Evolutionary conservation across 2,888 invertebrate genomes (phyloP), one percentile per base, ranked within the genome.

Genomic region (Gastracanthus pulcherrimus): DNA sequence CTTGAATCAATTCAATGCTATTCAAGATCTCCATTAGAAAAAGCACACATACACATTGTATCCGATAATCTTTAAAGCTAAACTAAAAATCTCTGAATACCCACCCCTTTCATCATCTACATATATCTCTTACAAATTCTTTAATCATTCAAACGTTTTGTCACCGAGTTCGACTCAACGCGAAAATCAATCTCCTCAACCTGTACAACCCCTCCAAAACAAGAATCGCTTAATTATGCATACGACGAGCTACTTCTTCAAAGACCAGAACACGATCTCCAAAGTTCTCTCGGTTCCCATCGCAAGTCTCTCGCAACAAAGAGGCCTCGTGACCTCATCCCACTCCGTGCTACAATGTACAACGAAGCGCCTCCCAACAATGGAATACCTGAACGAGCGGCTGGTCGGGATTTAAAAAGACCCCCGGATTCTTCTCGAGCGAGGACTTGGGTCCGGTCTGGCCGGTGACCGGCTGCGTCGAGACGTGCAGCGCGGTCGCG

Each of bases 401-500:
- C 92, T 99, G 99, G 85, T 98, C 98, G 51, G 98, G 97, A 93
- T 99, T 98, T 89, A 98, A 94, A 93, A 96, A 98, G 83, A 98
- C 98, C 23, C 97, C 97, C 0, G 98, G 98, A 92, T 98, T 98
- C 89, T 97, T 97, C 86, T 96, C 95, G 80, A 98, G 94, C n/a
- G 95, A 94, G 83, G 95, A 94, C 90, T 96, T 96, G 0, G 96
- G 94, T 34, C 96, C 97, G 0, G 95, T 96, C 92, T 99, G 99
- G 5, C 98, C 98, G 55, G 97, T 97, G 3, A 98, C 97, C 1
- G 98, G 97, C 87, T 96, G 95, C 58, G 95, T 94, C 5, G 96
- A 96, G 3, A 98, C 95, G 91, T 99, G 98, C 66, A 99, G 93
- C 3, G 98, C 98, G n/a, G 98, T 98, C 0, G 98, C 98, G 51